Conservation (phyloP, 2,113 vertebrate species). For the Ictalurus punctatus region DNA sequence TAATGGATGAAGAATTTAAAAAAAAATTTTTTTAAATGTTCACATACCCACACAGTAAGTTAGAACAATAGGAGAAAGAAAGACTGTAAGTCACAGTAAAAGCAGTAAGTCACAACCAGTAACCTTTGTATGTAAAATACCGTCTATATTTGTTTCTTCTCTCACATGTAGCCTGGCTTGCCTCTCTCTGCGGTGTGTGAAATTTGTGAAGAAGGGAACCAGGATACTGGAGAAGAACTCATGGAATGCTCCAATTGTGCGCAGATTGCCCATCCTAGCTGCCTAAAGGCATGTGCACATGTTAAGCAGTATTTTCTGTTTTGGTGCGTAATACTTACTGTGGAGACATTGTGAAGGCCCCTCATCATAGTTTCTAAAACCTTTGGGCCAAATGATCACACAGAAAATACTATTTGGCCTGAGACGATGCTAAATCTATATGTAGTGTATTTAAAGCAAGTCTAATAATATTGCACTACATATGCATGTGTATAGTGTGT, state of each 20-base stretch:
- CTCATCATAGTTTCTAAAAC: neutral
- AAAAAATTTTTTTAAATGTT: neutral
- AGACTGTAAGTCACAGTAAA: neutral
- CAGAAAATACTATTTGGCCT: neutral
- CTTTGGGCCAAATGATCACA: neutral
- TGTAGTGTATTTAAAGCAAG: neutral
- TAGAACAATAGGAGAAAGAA: neutral
- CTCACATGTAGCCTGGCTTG: constrained; percentile 83
- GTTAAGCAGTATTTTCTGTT: neutral
- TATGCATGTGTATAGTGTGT: neutral
- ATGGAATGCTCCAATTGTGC: constrained; percentile 98
- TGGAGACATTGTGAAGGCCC: neutral
- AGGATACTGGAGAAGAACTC: constrained; percentile 85
- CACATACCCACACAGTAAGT: neutral
- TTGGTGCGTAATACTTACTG: neutral
- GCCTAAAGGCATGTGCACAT: constrained; percentile 78
- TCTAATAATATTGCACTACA: neutral
- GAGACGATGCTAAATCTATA: neutral
- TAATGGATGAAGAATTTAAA: neutral
- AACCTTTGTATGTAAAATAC: neutral
- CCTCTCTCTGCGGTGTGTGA: constrained; percentile 95
- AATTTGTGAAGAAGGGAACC: constrained; percentile 91
- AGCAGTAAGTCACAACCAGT: neutral
- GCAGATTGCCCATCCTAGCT: constrained; percentile 91
- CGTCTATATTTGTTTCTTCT: constrained; percentile 37